Evolutionary conservation across 2,888 invertebrate species (phyloP), one percentile per base, ranked within the genome.

Genomic region (Taphrorychus bicolor): DNA sequence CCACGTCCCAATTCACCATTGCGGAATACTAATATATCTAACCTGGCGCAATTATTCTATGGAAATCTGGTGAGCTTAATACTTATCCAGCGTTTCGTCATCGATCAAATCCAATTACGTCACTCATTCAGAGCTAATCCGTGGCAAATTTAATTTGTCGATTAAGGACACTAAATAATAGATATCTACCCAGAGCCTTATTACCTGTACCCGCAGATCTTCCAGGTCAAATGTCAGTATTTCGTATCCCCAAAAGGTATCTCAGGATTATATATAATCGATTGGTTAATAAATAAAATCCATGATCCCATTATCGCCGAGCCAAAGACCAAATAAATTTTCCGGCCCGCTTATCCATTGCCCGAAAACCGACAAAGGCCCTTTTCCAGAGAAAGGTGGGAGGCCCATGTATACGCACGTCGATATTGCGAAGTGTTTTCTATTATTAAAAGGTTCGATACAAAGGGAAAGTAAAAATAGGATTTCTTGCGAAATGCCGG

Each of bases 251-350:
- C 72, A 74, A 72, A 76, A 75, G 75, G 70, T 75, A 75, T 76
- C 75, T 75, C 11, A 74, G 76, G 77, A 78, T 78, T 79, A 78
- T 73, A 73, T 74, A 73, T 76, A 78, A 79, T 79, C 78, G 75
- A 78, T 78, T 75, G 74, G 74, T 78, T 77, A 80, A 79, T 79
- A 79, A 80, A 80, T 79, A 78, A 78, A 80, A 79, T 77, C 76
- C 76, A 75, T 77, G 76, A 80, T 79, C 78, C 78, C 76, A 80
- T 81, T 80, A 81, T 76, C 75, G 70, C 72, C 77, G 76, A 76
- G 70, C 72, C 77, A 76, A 76, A 76, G 76, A 76, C 76, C 78
- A 78, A 77, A 79, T 78, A 78, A 79, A 79, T 78, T 78, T 69
- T 74, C 71, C 73, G 74, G 70, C 74, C 72, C 71, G 77, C 74